Evolutionary conservation across 2,113 vertebrate genomes (phyloP).

Genomic region (Ceyx cyanopectus): DNA sequence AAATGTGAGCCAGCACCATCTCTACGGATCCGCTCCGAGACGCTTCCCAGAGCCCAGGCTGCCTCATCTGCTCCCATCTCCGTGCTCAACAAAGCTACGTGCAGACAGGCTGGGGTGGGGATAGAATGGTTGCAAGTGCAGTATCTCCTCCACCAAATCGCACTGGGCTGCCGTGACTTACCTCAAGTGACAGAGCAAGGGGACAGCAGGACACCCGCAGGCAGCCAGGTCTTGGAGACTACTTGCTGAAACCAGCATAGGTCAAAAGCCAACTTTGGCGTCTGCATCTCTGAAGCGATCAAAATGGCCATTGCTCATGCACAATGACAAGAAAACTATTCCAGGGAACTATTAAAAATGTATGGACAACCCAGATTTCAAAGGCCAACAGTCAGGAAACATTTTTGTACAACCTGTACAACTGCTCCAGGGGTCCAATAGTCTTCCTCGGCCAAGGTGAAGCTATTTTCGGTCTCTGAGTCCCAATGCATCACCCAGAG

Average conservation of each 20-base stretch:
- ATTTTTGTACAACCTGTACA: neutral
- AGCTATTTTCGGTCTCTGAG: neutral
- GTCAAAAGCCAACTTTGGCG: neutral
- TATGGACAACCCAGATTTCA: neutral
- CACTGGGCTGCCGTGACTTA: neutral
- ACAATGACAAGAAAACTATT: neutral
- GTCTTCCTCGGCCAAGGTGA: neutral
- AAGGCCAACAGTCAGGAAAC: neutral
- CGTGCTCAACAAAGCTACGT: rapidly evolving
- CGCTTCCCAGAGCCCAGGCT: neutral
- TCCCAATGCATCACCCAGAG: neutral
- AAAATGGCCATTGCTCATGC: neutral
- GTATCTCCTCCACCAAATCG: neutral
- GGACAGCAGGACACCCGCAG: neutral
- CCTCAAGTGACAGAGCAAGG: neutral
- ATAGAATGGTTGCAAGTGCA: rapidly evolving
- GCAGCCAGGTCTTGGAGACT: neutral
- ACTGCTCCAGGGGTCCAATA: neutral
- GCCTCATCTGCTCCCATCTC: neutral
- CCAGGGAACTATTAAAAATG: neutral
- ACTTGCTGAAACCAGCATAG: neutral
- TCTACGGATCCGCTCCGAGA: neutral
- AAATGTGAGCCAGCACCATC: neutral
- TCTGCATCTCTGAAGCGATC: neutral
- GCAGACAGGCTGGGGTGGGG: neutral